Base-by-base conservation (phyloP, 2,888 invertebrate genomes). In the Arge pagana region DNA sequence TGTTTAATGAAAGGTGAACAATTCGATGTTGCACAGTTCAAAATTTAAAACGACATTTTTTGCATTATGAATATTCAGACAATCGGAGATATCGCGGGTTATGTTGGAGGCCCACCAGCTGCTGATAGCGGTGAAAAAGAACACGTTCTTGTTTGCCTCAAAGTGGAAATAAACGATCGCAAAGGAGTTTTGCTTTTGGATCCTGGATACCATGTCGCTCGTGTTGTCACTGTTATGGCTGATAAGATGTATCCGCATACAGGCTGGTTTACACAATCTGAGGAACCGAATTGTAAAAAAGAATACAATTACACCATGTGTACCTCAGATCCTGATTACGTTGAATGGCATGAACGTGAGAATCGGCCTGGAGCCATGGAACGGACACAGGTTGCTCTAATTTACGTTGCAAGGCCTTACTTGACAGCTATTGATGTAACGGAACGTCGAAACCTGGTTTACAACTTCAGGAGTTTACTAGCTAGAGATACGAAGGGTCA, bases 191-290 rank as follows among this genome's bases (percentile, higher is more conserved):
- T 94, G 78, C 83, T 95, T 16, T 84, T 93, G 31, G 95, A 95
- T 80, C 93, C 94, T 0, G 94, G 94, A 13, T 95, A 95, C 78
- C 94, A 95, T 76, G 88, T 94, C 55, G 88, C 90, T 33, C 82
- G 92, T 55, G 88, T 90, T 52, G 84, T 94, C 55, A 91, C 93
- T 16, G 87, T 93, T 45, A 95, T 94, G 94, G 81, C 83, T 28
- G 94, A 95, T 74, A 82, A 86, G 56, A 80, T 82, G 40, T 92
- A 90, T 77, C 95, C 94, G 10, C 92, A 95, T 67, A 93, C 94
- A 55, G 89, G 89, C 62, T 90, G 91, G 89, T 93, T 93, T 74
- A 86, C 85, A 8, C 92, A 93, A 70, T 87, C 88, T 0, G 87
- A 89, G 67, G 90, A 90, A 69, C 78, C 83, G 40, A 84, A 85